Base-by-base conservation (phyloP, 2,797 vertebrate genomes). In the Euthynnus affinis region DNA sequence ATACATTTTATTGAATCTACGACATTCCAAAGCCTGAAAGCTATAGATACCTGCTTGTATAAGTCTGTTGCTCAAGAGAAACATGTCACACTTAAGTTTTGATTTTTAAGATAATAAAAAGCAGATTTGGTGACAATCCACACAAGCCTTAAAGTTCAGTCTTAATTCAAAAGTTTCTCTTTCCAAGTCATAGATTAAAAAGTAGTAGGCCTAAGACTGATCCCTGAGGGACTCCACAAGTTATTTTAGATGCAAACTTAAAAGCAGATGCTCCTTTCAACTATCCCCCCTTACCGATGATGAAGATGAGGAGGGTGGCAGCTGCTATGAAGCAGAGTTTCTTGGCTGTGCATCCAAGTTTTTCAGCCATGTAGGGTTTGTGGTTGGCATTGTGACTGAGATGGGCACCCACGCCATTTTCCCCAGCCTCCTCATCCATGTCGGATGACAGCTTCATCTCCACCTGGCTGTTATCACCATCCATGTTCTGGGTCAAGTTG, bases 391-490 rank as follows among this genome's bases (percentile, higher is more conserved):
- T 93, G 78, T 32, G 86, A 34, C 87, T 95, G 46, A 6, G 29
- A 6, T 94, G 91, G 10, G 96, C 94, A 9, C 89, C 92, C 62
- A 94, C 85, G 5, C 93, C 95, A 5, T 89, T 95, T 34, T 92
- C 97, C 1, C 86, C 94, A 15, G 80, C 94, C 72, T 99, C 98
- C 71, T 99, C 97, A 1, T 95, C 95, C 61, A 95, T 84, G 51
- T 98, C 96, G 0, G 95, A 93, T 0, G 97, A 96, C 51, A 98
- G 91, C 71, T 98, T 99, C 98, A 99, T 98, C 91, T 99, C 98
- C 87, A 99, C 97, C 0, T 98, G 97, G 87, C 98, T 98, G 90
- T 92, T 95, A 78, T 98, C 97, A 0, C 97, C 97, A 27, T 99
- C 98, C n/a, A 94, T 97, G 87, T 98, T 98, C 63, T 96, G 96